phyloP scores from a whole-genome alignment of 1,140 invertebrate species.

The Drosophila teissieri region DNA sequence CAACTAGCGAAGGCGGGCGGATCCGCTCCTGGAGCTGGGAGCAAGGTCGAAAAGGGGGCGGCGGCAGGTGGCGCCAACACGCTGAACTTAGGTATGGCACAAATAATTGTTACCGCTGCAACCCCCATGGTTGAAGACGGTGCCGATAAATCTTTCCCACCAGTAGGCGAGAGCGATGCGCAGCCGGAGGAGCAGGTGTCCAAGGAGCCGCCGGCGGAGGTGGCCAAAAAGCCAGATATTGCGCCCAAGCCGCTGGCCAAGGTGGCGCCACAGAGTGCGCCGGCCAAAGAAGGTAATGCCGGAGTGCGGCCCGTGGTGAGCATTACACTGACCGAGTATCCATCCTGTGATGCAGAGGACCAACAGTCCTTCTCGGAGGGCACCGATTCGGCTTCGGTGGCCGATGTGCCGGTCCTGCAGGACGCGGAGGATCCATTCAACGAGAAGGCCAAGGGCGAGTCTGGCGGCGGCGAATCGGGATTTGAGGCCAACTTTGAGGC shows the following conservation, averaged over 20 bases:
- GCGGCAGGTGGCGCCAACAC: conserved; percentile 76
- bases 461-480: conserved; percentile 63
- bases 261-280: conserved; percentile 82
- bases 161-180: conserved; percentile 76
- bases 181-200: conserved; percentile 30
- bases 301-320: conserved; percentile 49
- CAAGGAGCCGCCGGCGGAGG: conserved; percentile 35
- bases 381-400: conserved; percentile 54
- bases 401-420: conserved; percentile 62
- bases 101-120: conserved; percentile 94
- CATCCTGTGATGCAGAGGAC: conserved; percentile 71
- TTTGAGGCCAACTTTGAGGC: conserved; percentile 69
- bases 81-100: conserved; percentile 89
- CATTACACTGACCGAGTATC: conserved; percentile 68
- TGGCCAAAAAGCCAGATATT: conserved; percentile 71
- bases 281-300: conserved; percentile 64
- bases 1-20: conserved; percentile 51
- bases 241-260: conserved; percentile 79
- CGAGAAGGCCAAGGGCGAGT: conserved; percentile 65
- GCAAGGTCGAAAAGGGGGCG: conserved; percentile 61
- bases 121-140: conserved; percentile 93
- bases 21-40: conserved; percentile 14
- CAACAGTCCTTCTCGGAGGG: conserved; percentile 65
- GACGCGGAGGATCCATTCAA: conserved; percentile 79
- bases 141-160: conserved; percentile 85